Percentiles rank a stretch among this genome's conserved stretches.
Conservation (phyloP, 1,140 invertebrate genomes). For the Pseudoatta argentina region DNA sequence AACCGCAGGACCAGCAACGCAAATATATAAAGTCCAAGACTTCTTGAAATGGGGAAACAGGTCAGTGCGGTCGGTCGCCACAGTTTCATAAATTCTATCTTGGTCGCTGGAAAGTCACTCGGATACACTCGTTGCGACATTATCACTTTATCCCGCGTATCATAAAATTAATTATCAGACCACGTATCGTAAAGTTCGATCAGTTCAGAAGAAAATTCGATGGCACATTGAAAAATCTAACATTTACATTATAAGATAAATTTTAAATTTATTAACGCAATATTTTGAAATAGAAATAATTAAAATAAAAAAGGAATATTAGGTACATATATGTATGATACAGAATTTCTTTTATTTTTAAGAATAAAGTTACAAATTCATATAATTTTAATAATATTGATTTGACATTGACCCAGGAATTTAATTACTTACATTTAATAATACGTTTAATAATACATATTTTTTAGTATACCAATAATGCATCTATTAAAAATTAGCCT, state of each 20-base stretch:
- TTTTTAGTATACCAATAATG: not conserved
- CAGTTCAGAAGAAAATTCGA: not conserved
- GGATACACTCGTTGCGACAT: not conserved
- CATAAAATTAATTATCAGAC: constrained; percentile 10
- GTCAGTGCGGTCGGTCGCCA: constrained; percentile 22
- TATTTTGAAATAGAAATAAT: constrained; percentile 9
- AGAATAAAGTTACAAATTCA: not conserved
- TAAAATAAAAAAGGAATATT: not conserved
- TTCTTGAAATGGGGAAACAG: constrained; percentile 37
- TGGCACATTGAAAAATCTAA: not conserved
- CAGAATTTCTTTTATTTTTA: not conserved
- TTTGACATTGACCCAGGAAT: no score
- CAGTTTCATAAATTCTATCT: constrained; percentile 54
- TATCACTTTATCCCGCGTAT: not conserved
- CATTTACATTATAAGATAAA: not conserved
- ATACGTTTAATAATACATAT: not conserved
- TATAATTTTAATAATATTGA: no score
- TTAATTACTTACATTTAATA: not conserved
- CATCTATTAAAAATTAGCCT: not conserved
- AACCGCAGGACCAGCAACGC: constrained; percentile 15
- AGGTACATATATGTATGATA: not conserved
- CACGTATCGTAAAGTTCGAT: not conserved
- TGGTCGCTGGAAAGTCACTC: constrained; percentile 4
- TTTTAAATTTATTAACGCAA: constrained; percentile 13
- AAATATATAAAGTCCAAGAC: constrained; percentile 60